Conservation (phyloP, 2,113 vertebrate genomes). For the Ictidomys tridecemlineatus region DNA sequence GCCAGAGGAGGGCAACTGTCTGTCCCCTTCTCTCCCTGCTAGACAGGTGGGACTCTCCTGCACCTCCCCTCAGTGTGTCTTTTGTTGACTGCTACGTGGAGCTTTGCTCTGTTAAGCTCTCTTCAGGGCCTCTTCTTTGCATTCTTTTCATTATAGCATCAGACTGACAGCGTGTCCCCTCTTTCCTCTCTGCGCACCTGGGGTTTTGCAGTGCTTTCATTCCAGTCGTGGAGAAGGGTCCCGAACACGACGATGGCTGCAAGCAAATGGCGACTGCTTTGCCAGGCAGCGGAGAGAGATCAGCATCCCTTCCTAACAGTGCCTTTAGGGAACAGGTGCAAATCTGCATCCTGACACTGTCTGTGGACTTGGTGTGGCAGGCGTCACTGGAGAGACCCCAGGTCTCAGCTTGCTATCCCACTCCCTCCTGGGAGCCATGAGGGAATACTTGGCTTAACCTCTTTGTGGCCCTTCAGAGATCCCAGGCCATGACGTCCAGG, state of each 20-base stretch:
- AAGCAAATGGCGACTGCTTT: neutral
- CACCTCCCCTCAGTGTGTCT: neutral
- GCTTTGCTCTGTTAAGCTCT: neutral
- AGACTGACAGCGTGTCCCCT: too few species aligned
- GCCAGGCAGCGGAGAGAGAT: too few species aligned
- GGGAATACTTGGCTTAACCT: neutral
- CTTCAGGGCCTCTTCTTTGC: neutral
- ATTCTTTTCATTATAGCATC: neutral
- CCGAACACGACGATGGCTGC: neutral
- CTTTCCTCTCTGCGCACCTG: fast-evolving
- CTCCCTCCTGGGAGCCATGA: neutral
- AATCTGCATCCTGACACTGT: neutral
- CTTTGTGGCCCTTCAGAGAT: neutral
- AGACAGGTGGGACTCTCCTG: neutral
- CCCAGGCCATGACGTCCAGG: neutral
- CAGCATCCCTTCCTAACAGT: fast-evolving
- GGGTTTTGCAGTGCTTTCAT: neutral
- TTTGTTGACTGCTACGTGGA: neutral
- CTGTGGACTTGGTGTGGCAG: neutral
- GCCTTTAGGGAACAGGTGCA: neutral
- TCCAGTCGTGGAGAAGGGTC: neutral
- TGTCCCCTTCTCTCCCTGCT: neutral
- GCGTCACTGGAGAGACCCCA: neutral
- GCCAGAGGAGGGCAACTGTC: neutral
- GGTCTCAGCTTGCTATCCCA: neutral